A percentile compares a stretch with the other conserved stretches of the same genome.
phyloP scores from a whole-genome alignment of 2,797 vertebrate genomes.

The Ptychobarbus kaznakovi region DNA sequence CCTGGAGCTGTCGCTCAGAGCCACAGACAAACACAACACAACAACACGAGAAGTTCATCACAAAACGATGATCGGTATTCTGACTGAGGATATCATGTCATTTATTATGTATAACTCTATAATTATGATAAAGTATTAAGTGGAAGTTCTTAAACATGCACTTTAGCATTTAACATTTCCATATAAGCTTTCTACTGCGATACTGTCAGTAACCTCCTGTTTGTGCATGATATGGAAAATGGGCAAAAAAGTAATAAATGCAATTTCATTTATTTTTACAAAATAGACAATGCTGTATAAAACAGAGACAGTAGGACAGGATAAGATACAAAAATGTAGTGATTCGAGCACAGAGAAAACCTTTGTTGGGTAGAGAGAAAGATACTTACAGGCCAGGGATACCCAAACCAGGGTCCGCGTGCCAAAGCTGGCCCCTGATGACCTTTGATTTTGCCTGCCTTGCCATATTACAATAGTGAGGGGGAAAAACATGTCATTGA shows the following conservation, averaged over 20 bases:
- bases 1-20: constrained; percentile 35
- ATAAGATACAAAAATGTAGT: not conserved
- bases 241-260: not conserved
- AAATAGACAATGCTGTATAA: not conserved
- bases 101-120: constrained; percentile 8
- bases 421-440: not conserved
- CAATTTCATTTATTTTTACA: not conserved
- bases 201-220: not conserved
- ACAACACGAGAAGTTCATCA: constrained; percentile 28
- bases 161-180: not conserved
- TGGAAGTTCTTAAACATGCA: not conserved
- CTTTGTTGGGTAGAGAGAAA: not conserved
- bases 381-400: not conserved
- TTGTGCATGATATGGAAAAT: not conserved
- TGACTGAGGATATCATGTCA: constrained; percentile 17
- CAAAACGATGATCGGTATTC: constrained; percentile 49
- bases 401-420: not conserved
- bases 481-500: not conserved
- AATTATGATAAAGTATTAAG: not conserved
- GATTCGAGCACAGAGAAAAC: not conserved
- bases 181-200: not conserved
- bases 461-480: not conserved
- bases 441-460: not conserved
- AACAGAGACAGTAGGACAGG: not conserved
- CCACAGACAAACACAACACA: constrained; percentile 40